Conservation (phyloP, 2,797 vertebrate genomes). For the Coranthus polyacanthus region DNA sequence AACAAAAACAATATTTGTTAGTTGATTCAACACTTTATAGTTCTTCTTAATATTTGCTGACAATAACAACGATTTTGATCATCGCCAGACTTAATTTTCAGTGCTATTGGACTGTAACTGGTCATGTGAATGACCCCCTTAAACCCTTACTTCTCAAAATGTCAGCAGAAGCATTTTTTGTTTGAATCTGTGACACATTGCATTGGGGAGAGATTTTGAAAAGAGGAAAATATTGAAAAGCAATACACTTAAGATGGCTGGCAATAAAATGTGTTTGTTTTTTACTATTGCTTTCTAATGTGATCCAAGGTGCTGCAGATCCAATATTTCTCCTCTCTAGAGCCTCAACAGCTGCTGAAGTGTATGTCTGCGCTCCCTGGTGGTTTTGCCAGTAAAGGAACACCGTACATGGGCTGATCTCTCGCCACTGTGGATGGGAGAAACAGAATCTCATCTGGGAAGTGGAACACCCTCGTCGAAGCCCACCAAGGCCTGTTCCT, state of each 20-base stretch:
- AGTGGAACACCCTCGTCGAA: constrained; percentile 82
- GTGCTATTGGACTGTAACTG: too few relatives aligned
- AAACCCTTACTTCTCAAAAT: too few relatives aligned
- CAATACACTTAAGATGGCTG: constrained; percentile 12
- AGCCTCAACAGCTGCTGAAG: constrained; percentile 74
- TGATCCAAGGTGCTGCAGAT: constrained; percentile 60
- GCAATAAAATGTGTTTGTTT: constrained; percentile 12
- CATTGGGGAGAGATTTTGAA: background rate
- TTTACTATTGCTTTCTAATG: constrained; percentile 33
- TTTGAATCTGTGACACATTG: background rate
- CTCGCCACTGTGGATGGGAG: constrained; percentile 79
- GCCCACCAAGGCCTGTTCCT: constrained; percentile 80
- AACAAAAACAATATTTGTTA: too few relatives aligned
- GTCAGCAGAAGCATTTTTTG: too few relatives aligned
- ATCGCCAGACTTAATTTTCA: too few relatives aligned
- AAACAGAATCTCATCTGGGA: constrained; percentile 83
- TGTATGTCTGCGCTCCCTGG: constrained; percentile 66
- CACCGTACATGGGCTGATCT: constrained; percentile 53
- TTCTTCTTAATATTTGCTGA: too few relatives aligned
- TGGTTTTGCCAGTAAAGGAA: constrained; percentile 70
- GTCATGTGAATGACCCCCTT: too few relatives aligned
- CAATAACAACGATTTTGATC: too few relatives aligned
- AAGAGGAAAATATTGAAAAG: constrained; percentile 4
- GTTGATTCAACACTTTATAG: too few relatives aligned
- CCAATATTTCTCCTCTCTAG: constrained; percentile 38